Conservation (phyloP, 2,797 vertebrate genomes). For the Uromys caudimaculatus region DNA sequence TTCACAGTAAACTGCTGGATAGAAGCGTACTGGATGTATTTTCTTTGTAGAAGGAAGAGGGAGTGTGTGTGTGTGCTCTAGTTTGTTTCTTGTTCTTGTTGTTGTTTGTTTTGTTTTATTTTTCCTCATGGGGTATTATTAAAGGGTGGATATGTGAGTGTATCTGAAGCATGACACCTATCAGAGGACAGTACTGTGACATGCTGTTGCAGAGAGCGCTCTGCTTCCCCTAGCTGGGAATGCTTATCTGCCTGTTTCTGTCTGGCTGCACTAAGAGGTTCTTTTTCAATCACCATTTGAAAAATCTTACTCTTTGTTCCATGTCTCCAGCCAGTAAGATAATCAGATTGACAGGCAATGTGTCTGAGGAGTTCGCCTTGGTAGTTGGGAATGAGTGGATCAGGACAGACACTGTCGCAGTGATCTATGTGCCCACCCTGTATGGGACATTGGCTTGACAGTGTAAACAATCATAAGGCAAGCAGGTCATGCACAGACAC, state of each 20-base stretch:
- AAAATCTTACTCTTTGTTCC: slow-evolving; percentile 60
- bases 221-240: background rate
- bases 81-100: background rate
- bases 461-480: slow-evolving; percentile 24
- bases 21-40: background rate
- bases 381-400: slow-evolving; percentile 58
- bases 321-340: slow-evolving; percentile 68
- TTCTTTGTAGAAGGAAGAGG: background rate
- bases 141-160: background rate
- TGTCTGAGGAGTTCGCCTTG: slow-evolving; percentile 11
- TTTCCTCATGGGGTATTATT: background rate
- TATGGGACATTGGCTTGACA: slow-evolving; percentile 59
- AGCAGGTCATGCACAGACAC: background rate
- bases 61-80: background rate
- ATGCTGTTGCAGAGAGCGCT: background rate
- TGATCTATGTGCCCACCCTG: background rate
- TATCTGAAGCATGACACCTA: background rate
- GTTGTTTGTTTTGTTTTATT: background rate
- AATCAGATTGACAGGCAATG: slow-evolving; percentile 70
- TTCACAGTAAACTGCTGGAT: background rate
- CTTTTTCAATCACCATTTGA: slow-evolving; percentile 67
- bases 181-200: background rate
- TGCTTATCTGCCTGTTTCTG: slow-evolving; percentile 28
- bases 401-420: slow-evolving; percentile 54
- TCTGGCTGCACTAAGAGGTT: slow-evolving; percentile 69